These are phyloP conservation scores for Cephonodes hylas DNA, from an alignment of 2,888 invertebrate species.

Conservation along the genomic window DNA sequence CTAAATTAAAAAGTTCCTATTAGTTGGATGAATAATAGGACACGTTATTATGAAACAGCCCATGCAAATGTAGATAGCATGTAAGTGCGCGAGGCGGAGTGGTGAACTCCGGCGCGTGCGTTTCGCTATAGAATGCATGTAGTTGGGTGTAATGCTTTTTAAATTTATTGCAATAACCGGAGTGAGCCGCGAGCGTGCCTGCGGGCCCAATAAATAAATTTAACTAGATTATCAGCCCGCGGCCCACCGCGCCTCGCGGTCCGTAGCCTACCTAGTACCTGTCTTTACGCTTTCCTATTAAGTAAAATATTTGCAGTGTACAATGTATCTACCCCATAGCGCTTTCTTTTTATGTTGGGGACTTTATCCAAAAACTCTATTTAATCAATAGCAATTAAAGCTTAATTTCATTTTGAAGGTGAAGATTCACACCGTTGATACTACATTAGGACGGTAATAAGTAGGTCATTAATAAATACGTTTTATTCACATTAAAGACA, in stretches of 20 bases:
- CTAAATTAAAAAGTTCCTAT: too few species aligned
- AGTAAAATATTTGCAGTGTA: neutral
- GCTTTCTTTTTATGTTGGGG: neutral
- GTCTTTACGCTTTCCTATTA: neutral
- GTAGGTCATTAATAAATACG: too few species aligned
- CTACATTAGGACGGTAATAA: too few species aligned
- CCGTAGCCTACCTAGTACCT: conserved; percentile 5
- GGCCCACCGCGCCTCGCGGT: conserved; percentile 13
- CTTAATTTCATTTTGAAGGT: too few species aligned
- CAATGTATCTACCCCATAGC: too few species aligned
- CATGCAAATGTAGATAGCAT: too few species aligned
- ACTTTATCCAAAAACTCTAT: neutral
- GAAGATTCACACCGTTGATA: too few species aligned
- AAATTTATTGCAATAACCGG: conserved; percentile 1
- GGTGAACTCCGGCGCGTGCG: neutral
- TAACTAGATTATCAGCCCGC: conserved; percentile 25
- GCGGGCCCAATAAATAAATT: conserved; percentile 24
- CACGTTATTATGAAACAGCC: too few species aligned
- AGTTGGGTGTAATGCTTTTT: neutral
- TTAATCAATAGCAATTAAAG: too few species aligned
- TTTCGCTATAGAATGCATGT: neutral
- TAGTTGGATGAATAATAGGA: too few species aligned
- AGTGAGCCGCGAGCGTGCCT: neutral
- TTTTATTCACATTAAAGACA: too few species aligned
- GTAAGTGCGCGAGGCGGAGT: neutral